Conservation (phyloP, 2,888 invertebrate genomes). For the Mesorhabditis belari region DNA sequence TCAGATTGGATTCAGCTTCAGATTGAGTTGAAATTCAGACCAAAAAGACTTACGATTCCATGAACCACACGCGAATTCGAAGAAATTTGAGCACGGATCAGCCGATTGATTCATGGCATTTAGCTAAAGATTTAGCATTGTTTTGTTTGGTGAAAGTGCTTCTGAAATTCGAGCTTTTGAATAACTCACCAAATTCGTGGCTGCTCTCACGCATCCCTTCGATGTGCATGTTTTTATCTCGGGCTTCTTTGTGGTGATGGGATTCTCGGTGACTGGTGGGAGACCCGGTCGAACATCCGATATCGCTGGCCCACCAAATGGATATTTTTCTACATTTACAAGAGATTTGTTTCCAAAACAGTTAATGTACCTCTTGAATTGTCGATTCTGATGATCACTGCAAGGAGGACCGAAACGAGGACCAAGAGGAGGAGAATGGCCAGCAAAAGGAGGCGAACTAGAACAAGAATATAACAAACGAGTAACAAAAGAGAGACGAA, state of each 20-base stretch:
- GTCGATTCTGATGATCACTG: conserved; percentile 19
- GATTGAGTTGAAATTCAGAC: no score
- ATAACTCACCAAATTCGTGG: conserved; percentile 32
- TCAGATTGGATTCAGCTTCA: no score
- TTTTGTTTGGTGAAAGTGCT: not conserved
- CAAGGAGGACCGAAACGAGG: conserved; percentile 13
- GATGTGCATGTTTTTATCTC: conserved; percentile 30
- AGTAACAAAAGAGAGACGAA: no score
- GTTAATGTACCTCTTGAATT: conserved; percentile 9
- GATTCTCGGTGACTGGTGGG: conserved; percentile 2
- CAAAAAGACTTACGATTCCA: conserved; percentile 35
- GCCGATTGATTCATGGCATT: not conserved
- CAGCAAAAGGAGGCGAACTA: conserved; percentile 4
- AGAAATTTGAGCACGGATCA: conserved; percentile 16
- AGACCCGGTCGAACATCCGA: not conserved
- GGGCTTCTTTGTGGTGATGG: conserved; percentile 9
- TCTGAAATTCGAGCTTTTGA: no score
- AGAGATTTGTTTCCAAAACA: no score
- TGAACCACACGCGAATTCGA: conserved; percentile 29
- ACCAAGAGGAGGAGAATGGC: conserved; percentile 17
- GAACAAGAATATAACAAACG: no score
- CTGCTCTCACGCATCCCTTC: conserved; percentile 39
- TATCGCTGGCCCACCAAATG: not conserved
- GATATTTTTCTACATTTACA: no score
- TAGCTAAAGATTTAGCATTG: not conserved